Base-by-base conservation (phyloP, 2,888 invertebrate genomes). In the Yponomeuta malinellus region DNA sequence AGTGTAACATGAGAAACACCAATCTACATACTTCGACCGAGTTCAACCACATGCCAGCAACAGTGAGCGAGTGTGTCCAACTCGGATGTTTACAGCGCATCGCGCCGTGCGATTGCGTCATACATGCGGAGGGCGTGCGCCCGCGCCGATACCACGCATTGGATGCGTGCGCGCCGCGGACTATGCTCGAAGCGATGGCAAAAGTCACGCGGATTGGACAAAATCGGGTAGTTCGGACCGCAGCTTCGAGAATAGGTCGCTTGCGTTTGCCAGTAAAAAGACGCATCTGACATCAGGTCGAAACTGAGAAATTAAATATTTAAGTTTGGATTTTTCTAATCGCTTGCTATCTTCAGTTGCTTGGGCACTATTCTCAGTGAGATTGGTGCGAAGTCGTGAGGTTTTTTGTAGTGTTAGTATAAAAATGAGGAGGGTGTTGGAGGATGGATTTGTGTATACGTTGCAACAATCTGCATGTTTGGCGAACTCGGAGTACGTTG, bases 21-120 rank as follows among this genome's bases (percentile, higher is more conserved):
- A 23, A n/a, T 5, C 15, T 1, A 15, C 15, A 23, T 63, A 63
- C 63, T 63, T 15, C 23, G 8, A 15, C 43, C 43, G 43, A 37
- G 37, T 37, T 37, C 37, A 37, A 37, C 37, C 37, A 37, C 43
- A 8, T 43, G 43, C 43, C 8, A 43, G 64, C 2, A 64, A 4
- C 12, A 59, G 15, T 3, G 12, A 59, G 52, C 52, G 15, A 15
- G 15, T 59, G 15, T 59, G 15, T 15, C 52, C 52, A 59, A 59
- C 15, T 59, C 52, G 52, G 52, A 59, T 59, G 52, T 59, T 59
- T 59, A 59, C 52, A 59, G 52, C 52, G 52, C 52, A 59, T 59
- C 52, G 52, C 52, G 52, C 10, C 2, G 52, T 59, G 15, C 5
- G 52, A 9, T 59, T 59, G 52, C 52, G 52, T 59, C 52, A 59